Evolutionary conservation across 2,797 vertebrate genomes (phyloP), one percentile per base, ranked within the genome.

Genomic region (Dryobates pubescens): DNA sequence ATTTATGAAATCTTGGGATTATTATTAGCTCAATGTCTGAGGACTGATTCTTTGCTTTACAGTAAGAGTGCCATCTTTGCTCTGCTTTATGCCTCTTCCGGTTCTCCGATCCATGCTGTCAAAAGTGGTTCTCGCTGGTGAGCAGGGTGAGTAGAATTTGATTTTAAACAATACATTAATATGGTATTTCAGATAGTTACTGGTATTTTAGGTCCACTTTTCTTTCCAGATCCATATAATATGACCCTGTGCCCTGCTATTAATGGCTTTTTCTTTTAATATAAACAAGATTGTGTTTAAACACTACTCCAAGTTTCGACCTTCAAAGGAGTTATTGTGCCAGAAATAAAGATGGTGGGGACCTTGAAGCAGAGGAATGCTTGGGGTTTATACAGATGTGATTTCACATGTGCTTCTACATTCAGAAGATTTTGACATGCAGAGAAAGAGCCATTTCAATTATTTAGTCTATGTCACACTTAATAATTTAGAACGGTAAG

Each of bases 41-140:
- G 80, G 77, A 67, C 13, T 71, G 32, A 5, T 90, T 74, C 10
- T 5, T 74, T 95, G 20, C 88, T 76, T 95, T 96, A 54, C 97
- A 99, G 99, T 98, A 75, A 98, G 98, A 93, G 63, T 99, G 59
- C 98, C 98, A 1, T 97, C 98, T 95, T 93, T 99, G 11, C 96
- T 99, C 61, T 92, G 96, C 20, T 87, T 98, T 51, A 98, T 99
- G 98, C 99, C 99, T 4, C 97, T 98, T 68, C 98, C 99, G 15
- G 97, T 99, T 62, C 96, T 99, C 51, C 98, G 99, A 30, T 98
- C 99, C 80, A 99, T 99, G 98, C 97, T 99, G 97, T 99, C 99
- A n/a, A 99, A 99, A 97, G 96, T 98, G 80, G 98, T 99, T 97
- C 97, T 97, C 59, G 75, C 98, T 77, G 96, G 98, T 49, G 98